phyloP scores from a whole-genome alignment of 2,888 invertebrate genomes.

The Dynastes hyllus region DNA sequence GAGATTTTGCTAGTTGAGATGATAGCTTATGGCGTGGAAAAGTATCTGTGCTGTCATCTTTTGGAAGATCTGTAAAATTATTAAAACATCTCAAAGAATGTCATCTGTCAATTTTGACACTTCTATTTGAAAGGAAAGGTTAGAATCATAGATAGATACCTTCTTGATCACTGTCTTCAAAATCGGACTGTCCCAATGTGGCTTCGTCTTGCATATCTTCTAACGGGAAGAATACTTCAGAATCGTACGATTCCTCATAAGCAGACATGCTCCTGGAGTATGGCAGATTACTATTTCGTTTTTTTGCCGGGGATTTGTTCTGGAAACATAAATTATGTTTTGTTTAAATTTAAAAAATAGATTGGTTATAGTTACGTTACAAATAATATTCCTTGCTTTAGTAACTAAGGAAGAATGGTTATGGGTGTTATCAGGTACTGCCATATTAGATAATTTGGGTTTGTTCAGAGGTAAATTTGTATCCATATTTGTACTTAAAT shows the following conservation, averaged over 20 bases:
- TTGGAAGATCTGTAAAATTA: constrained; percentile 34
- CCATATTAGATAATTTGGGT: constrained; percentile 53
- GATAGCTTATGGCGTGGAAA: constrained; percentile 23
- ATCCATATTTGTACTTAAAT: constrained; percentile 55
- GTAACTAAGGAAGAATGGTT: constrained; percentile 48
- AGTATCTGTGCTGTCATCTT: constrained; percentile 28
- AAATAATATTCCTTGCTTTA: constrained; percentile 35
- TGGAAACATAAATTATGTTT: background rate
- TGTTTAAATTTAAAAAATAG: no score
- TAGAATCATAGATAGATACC: constrained; percentile 71
- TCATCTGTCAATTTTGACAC: background rate
- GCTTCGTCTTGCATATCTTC: constrained; percentile 78
- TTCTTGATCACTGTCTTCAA: constrained; percentile 83
- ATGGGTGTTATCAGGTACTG: constrained; percentile 56
- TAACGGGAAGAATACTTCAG: constrained; percentile 85
- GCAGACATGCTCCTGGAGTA: constrained; percentile 30
- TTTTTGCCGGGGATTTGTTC: constrained; percentile 37
- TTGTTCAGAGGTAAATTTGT: constrained; percentile 51
- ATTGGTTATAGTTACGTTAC: constrained; percentile 25
- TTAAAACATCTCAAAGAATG: background rate
- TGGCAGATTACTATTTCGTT: background rate
- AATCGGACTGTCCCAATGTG: constrained; percentile 72
- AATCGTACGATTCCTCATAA: constrained; percentile 42
- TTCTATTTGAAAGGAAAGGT: no score
- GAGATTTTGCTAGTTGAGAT: constrained; percentile 79